Evolutionary conservation across 1,140 invertebrate species (phyloP).

Genomic region (Scylla paramamosain): DNA sequence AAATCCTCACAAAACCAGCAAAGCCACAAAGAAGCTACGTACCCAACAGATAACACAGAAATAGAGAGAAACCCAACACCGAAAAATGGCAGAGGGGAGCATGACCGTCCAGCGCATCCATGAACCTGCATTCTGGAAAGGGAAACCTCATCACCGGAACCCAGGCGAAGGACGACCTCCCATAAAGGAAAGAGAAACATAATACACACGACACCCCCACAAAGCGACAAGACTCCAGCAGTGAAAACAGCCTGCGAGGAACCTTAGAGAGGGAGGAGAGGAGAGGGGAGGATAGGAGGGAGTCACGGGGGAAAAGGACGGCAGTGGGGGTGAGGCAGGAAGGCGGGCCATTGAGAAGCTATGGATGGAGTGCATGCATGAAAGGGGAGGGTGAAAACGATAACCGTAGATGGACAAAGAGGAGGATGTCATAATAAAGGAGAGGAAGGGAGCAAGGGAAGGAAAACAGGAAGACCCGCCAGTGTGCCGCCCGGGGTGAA

Average conservation of each 20-base stretch:
- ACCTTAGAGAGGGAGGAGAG: not conserved
- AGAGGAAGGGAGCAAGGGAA: conserved; percentile 11
- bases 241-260: not conserved
- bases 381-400: conserved; percentile 35
- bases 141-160: not conserved
- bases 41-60: too few species aligned
- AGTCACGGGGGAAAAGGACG: not conserved
- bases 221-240: conserved; percentile 1
- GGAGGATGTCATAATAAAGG: conserved; percentile 57
- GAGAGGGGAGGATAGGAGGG: not conserved
- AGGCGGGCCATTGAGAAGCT: conserved; percentile 37
- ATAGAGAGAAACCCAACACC: too few species aligned
- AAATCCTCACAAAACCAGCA: too few species aligned
- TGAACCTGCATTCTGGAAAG: not conserved
- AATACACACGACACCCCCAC: not conserved
- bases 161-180: not conserved
- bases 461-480: conserved; percentile 51
- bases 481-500: conserved; percentile 26
- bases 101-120: not conserved
- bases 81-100: too few species aligned
- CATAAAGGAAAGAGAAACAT: conserved; percentile 3
- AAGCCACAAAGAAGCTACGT: too few species aligned
- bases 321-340: not conserved
- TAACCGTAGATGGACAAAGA: conserved; percentile 45
- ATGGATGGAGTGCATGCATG: conserved; percentile 54